These are phyloP conservation scores for Argynnis bischoffii DNA, from an alignment of 2,888 invertebrate species.

Conservation along the genomic window DNA sequence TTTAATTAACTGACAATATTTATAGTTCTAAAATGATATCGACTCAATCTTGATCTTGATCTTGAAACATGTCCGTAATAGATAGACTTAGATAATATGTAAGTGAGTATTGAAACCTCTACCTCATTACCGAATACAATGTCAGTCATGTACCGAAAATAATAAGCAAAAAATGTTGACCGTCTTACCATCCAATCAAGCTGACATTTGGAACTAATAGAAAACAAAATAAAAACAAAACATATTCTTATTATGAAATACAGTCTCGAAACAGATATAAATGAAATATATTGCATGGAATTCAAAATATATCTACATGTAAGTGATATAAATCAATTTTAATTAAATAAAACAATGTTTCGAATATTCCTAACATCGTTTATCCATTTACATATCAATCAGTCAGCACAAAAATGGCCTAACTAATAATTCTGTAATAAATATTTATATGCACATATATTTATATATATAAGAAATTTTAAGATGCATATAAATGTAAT, in stretches of 20 bases:
- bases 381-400: not conserved
- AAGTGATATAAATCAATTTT: not conserved
- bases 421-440: too few relatives aligned
- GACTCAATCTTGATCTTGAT: slow-evolving; percentile 5
- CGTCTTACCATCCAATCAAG: slow-evolving; percentile 18
- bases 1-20: too few relatives aligned
- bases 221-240: slow-evolving; percentile 16
- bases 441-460: too few relatives aligned
- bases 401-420: too few relatives aligned
- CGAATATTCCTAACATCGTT: not conserved
- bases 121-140: slow-evolving; percentile 34
- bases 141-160: slow-evolving; percentile 23
- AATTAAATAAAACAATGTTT: slow-evolving; percentile 4
- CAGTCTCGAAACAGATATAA: slow-evolving; percentile 11
- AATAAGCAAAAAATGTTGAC: slow-evolving; percentile 36
- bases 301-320: slow-evolving; percentile 3
- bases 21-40: too few relatives aligned
- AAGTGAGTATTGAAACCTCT: slow-evolving; percentile 24
- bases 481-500: too few relatives aligned
- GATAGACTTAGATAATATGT: not conserved
- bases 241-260: slow-evolving; percentile 24
- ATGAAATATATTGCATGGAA: slow-evolving; percentile 20
- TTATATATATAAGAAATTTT: too few relatives aligned
- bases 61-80: slow-evolving; percentile 18
- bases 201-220: slow-evolving; percentile 15